phyloP scores from a whole-genome alignment of 2,888 invertebrate genomes.

The Dioctria rufipes region DNA sequence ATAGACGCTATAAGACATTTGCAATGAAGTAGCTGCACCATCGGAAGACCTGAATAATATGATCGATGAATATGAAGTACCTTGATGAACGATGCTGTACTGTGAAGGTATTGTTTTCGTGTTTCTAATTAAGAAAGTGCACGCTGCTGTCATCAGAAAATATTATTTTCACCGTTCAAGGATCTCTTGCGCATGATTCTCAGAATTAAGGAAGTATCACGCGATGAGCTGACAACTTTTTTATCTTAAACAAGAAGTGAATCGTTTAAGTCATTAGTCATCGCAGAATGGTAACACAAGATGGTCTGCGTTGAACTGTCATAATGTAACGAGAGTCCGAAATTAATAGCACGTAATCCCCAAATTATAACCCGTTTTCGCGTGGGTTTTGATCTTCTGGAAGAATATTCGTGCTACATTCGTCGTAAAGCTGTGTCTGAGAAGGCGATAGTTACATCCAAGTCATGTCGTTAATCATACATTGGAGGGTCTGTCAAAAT shows the following conservation, averaged over 20 bases:
- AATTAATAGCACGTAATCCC: constrained; percentile 14
- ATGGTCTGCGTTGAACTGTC: not conserved
- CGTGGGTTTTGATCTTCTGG: constrained; percentile 13
- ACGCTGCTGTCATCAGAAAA: not conserved
- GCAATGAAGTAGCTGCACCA: not conserved
- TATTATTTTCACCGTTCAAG: not conserved
- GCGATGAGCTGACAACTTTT: not conserved
- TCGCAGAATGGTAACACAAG: not conserved
- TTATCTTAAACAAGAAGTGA: not conserved
- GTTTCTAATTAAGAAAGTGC: not conserved
- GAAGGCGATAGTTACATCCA: constrained; percentile 19
- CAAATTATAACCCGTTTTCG: constrained; percentile 28
- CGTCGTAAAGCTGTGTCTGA: not conserved
- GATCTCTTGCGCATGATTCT: constrained; percentile 13
- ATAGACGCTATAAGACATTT: constrained; percentile 2
- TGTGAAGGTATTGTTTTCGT: not conserved
- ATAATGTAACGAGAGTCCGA: constrained; percentile 12
- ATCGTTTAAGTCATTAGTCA: constrained; percentile 36
- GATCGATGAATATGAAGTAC: constrained; percentile 20
- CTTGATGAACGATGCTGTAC: not conserved
- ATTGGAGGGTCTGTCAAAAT: constrained; percentile 38
- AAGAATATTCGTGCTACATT: constrained; percentile 3
- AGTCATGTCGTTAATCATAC: constrained; percentile 41
- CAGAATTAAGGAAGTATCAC: constrained; percentile 19
- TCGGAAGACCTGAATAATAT: constrained; percentile 8